These are phyloP conservation scores for Notolepis coatsorum DNA, from an alignment of 2,797 vertebrate species.

Conservation along the genomic window DNA sequence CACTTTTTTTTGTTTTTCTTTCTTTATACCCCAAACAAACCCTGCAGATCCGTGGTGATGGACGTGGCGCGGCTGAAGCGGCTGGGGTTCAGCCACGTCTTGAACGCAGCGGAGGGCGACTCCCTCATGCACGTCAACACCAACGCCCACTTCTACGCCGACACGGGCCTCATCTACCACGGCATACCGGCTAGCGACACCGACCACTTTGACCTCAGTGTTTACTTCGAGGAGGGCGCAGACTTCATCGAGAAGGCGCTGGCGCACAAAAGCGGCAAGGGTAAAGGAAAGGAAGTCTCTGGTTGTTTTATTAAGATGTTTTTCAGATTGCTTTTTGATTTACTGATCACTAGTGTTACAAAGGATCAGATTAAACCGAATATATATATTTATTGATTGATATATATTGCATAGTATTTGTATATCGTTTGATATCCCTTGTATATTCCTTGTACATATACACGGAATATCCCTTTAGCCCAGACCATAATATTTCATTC, in stretches of 20 bases:
- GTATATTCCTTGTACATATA: no score
- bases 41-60: slow-evolving; percentile 85
- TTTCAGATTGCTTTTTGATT: background rate
- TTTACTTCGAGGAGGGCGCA: slow-evolving; percentile 91
- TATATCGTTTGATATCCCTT: no score
- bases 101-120: slow-evolving; percentile 93
- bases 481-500: no score
- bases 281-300: slow-evolving; percentile 49
- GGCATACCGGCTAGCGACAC: slow-evolving; percentile 94
- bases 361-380: no score
- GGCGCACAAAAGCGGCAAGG: slow-evolving; percentile 88
- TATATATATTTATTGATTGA: no score
- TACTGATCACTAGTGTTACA: background rate
- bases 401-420: no score
- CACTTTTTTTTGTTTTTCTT: no score
- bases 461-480: no score
- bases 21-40: no score
- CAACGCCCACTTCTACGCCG: slow-evolving; percentile 87
- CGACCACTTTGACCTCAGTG: slow-evolving; percentile 91
- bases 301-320: no score
- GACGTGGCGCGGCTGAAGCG: slow-evolving; percentile 84
- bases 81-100: slow-evolving; percentile 91
- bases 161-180: slow-evolving; percentile 88
- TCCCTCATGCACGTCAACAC: slow-evolving; percentile 98
- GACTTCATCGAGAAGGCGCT: slow-evolving; percentile 92